These are phyloP conservation scores for Hypercompe scribonia DNA, from an alignment of 2,888 invertebrate genomes.

Conservation along the genomic window DNA sequence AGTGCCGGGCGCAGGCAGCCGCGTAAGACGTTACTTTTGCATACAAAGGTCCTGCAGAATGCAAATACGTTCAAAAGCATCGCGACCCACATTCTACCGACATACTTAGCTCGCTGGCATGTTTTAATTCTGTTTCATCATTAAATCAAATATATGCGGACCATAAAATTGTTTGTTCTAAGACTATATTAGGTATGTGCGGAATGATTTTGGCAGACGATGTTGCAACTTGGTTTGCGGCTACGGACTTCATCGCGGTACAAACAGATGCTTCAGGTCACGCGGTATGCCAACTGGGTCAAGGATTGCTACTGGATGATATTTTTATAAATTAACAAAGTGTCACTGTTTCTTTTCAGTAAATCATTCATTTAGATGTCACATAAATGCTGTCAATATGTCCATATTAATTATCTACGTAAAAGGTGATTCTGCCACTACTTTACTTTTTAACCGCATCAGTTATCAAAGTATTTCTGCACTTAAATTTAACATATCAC, in stretches of 20 bases:
- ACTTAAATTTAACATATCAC: not conserved
- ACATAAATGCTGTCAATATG: not conserved
- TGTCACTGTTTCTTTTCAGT: slow-evolving; percentile 52
- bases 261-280: slow-evolving; percentile 71
- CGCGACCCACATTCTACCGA: slow-evolving; percentile 40
- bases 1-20: slow-evolving; percentile 9
- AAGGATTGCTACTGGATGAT: slow-evolving; percentile 76
- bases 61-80: slow-evolving; percentile 35
- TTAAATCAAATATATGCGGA: slow-evolving; percentile 36
- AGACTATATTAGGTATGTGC: slow-evolving; percentile 52
- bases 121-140: slow-evolving; percentile 30
- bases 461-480: not conserved
- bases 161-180: slow-evolving; percentile 40
- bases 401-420: not conserved
- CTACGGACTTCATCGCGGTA: slow-evolving; percentile 51
- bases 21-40: slow-evolving; percentile 16
- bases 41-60: slow-evolving; percentile 32
- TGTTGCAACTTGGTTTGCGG: slow-evolving; percentile 56
- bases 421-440: not conserved
- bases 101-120: slow-evolving; percentile 17
- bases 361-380: slow-evolving; percentile 38
- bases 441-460: not conserved
- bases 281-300: slow-evolving; percentile 73
- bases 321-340: slow-evolving; percentile 63
- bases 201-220: slow-evolving; percentile 55